These are phyloP conservation scores for Apostichopus californicus DNA, from an alignment of 35 echinoderm and acorn worm genomes.

Conservation along the genomic window DNA sequence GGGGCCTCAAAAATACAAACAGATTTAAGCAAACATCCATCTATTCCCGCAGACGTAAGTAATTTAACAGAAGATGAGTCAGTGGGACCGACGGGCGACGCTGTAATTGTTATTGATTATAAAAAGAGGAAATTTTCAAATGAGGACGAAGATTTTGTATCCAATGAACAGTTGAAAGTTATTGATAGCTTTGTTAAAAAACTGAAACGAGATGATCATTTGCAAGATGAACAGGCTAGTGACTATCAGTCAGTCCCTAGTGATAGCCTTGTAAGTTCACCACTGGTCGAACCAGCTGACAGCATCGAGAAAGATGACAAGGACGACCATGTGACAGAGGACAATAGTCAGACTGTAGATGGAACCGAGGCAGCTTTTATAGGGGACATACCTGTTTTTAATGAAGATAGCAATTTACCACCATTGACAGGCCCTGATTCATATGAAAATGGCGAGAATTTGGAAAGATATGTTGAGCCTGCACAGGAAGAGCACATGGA, in stretches of 20 bases:
- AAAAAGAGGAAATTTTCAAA: constrained; percentile 12
- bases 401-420: too few relatives aligned
- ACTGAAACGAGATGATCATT: neutral
- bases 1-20: neutral
- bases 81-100: constrained; percentile 5
- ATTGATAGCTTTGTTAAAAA: neutral
- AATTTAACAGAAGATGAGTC: constrained; percentile 1
- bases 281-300: neutral
- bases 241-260: neutral
- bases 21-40: constrained; percentile 11
- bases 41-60: constrained; percentile 22
- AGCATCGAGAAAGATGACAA: neutral
- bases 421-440: neutral
- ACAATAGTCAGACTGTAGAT: too few relatives aligned
- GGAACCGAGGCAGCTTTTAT: too few relatives aligned
- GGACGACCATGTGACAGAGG: neutral
- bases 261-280: neutral
- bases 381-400: too few relatives aligned
- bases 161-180: neutral
- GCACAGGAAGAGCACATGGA: neutral
- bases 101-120: constrained; percentile 24
- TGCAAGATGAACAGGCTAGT: neutral
- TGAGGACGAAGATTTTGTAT: neutral
- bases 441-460: neutral
- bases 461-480: neutral